A percentile compares a stretch with the other conserved stretches of the same genome.
Conservation (phyloP, 1,140 invertebrate genomes). For the Lineus longissimus region DNA sequence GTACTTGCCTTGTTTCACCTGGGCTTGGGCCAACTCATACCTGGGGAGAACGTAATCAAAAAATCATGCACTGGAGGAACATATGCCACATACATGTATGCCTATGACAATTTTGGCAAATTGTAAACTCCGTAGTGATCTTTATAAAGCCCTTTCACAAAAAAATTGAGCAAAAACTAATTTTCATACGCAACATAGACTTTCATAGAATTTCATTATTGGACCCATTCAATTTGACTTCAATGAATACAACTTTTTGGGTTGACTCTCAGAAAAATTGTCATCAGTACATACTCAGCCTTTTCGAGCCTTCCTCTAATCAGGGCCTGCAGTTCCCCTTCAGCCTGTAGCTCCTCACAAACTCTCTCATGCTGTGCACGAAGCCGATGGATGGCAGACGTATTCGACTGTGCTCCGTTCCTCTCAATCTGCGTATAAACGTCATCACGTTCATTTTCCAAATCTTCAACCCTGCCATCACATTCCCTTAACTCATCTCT, state of each 20-base stretch:
- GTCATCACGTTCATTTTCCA: constrained; percentile 40
- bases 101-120: not conserved
- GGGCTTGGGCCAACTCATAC: constrained; percentile 47
- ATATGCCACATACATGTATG: not conserved
- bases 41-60: constrained; percentile 24
- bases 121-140: not conserved
- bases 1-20: constrained; percentile 50
- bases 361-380: constrained; percentile 40
- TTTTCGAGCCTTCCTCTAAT: constrained; percentile 42
- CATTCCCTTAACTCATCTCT: constrained; percentile 49
- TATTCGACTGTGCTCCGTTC: constrained; percentile 35
- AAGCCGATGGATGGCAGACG: constrained; percentile 38
- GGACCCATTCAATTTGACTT: not conserved
- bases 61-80: too few species aligned
- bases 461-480: constrained; percentile 33
- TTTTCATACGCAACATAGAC: not conserved
- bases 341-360: constrained; percentile 42
- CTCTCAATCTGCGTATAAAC: constrained; percentile 35
- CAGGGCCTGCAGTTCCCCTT: constrained; percentile 36
- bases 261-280: not conserved
- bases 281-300: constrained; percentile 43
- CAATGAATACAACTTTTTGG: not conserved
- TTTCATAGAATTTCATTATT: not conserved
- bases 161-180: not conserved
- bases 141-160: not conserved